Conservation (phyloP, 2,888 invertebrate species). For the Microplitis manilae region DNA sequence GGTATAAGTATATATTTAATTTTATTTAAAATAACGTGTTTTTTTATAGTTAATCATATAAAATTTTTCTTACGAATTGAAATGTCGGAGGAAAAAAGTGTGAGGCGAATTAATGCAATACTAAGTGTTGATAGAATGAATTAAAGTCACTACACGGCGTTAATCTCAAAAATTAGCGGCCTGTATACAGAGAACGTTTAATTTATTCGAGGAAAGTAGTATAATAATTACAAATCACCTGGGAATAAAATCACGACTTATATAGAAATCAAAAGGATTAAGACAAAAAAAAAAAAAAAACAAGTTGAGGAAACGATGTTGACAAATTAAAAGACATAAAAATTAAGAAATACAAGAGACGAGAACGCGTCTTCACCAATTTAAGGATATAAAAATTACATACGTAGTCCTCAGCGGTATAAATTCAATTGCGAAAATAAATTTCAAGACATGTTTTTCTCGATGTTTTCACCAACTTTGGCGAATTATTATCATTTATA, state of each 20-base stretch:
- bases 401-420: constrained; percentile 15
- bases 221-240: background rate
- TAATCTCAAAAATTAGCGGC: background rate
- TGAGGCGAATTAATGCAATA: background rate
- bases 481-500: constrained; percentile 53
- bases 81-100: background rate
- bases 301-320: constrained; percentile 14
- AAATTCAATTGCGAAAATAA: constrained; percentile 39
- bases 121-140: background rate
- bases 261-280: constrained; percentile 18
- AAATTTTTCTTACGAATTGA: background rate
- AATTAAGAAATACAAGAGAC: constrained; percentile 25
- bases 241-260: background rate
- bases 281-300: background rate
- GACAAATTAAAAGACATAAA: constrained; percentile 10
- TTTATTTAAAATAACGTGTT: no score
- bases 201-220: background rate
- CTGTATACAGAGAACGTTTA: background rate
- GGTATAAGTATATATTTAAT: no score
- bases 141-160: background rate
- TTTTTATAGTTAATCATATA: background rate
- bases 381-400: constrained; percentile 32
- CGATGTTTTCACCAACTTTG: constrained; percentile 51
- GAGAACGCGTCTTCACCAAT: constrained; percentile 38
- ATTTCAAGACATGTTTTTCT: constrained; percentile 43